Evolutionary conservation across 2,888 invertebrate species (phyloP).

Genomic region (Drosophila ochracea): DNA sequence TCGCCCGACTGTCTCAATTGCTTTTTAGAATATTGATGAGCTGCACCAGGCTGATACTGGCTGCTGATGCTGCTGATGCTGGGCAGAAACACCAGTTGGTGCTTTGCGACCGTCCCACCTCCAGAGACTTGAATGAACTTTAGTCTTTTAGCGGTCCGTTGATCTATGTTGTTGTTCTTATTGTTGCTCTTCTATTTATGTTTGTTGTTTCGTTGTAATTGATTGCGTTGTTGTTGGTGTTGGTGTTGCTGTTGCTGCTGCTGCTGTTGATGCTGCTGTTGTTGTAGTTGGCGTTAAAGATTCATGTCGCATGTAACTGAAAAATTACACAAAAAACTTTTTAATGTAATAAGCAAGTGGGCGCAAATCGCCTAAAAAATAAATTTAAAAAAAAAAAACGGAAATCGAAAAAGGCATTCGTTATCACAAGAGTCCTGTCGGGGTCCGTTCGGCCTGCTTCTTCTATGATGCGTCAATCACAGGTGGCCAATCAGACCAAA

Average conservation of each 20-base stretch:
- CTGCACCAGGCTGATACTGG: constrained; percentile 40
- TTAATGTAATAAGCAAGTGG: constrained; percentile 41
- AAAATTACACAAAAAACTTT: constrained; percentile 61
- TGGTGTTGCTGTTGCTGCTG: constrained; percentile 24
- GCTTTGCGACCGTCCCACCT: constrained; percentile 23
- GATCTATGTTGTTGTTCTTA: constrained; percentile 2
- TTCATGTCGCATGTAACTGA: constrained; percentile 67
- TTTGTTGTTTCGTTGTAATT: constrained; percentile 50
- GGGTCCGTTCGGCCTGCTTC: neutral
- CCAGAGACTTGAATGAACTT: constrained; percentile 49
- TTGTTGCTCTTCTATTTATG: constrained; percentile 8
- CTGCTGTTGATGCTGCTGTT: constrained; percentile 20
- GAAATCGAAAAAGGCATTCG: constrained; percentile 60
- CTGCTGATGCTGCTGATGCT: constrained; percentile 4
- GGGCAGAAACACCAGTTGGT: constrained; percentile 32
- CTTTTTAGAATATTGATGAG: constrained; percentile 80
- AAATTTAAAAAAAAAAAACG: constrained; percentile 14
- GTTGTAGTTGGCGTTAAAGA: constrained; percentile 55
- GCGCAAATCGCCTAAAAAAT: neutral
- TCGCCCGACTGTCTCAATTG: constrained; percentile 68
- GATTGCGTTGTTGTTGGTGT: constrained; percentile 40
- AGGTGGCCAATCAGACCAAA: constrained; percentile 38
- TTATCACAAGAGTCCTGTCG: constrained; percentile 21
- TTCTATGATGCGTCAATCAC: constrained; percentile 69
- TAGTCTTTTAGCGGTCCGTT: constrained; percentile 20